These are phyloP conservation scores for Stomatorhinus ivindoensis DNA, from an alignment of 2,113 vertebrate genomes.

Conservation along the genomic window DNA sequence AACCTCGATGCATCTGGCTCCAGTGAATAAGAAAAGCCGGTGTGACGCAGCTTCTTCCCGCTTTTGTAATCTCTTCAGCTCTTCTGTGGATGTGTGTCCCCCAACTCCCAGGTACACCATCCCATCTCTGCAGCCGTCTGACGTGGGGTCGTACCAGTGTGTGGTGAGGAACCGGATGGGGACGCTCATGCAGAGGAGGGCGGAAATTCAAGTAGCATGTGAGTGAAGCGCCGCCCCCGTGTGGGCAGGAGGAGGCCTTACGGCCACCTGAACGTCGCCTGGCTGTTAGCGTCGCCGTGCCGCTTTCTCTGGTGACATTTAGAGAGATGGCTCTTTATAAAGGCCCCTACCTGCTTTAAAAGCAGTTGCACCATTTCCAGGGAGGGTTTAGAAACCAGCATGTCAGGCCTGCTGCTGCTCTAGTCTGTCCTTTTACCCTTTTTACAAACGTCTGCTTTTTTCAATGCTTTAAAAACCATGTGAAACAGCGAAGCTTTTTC, in stretches of 20 bases:
- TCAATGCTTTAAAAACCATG: neutral
- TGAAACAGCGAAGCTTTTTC: neutral
- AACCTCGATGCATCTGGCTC: neutral
- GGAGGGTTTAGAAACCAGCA: neutral
- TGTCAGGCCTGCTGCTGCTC: neutral
- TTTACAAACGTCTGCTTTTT: slow-evolving; percentile 1
- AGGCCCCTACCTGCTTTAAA: neutral
- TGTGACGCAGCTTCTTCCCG: neutral
- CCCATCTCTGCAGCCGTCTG: slow-evolving; percentile 52
- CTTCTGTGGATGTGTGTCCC: slow-evolving; percentile 6
- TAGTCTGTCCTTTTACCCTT: neutral
- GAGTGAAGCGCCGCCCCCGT: slow-evolving; percentile 38
- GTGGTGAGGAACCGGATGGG: slow-evolving; percentile 71
- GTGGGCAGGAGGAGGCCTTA: neutral
- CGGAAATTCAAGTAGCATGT: slow-evolving; percentile 72
- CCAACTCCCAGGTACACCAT: slow-evolving; percentile 55
- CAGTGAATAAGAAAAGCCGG: neutral
- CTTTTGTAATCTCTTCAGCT: neutral
- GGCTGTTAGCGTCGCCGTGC: neutral
- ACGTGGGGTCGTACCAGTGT: slow-evolving; percentile 67
- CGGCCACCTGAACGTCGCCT: neutral
- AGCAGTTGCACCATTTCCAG: neutral
- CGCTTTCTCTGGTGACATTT: neutral
- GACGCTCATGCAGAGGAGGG: slow-evolving; percentile 63
- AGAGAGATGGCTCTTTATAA: neutral